A percentile compares a stretch with the other conserved stretches of the same genome.
Conservation (phyloP, 2,113 vertebrate genomes). For the Phalacrocorax carbo region DNA sequence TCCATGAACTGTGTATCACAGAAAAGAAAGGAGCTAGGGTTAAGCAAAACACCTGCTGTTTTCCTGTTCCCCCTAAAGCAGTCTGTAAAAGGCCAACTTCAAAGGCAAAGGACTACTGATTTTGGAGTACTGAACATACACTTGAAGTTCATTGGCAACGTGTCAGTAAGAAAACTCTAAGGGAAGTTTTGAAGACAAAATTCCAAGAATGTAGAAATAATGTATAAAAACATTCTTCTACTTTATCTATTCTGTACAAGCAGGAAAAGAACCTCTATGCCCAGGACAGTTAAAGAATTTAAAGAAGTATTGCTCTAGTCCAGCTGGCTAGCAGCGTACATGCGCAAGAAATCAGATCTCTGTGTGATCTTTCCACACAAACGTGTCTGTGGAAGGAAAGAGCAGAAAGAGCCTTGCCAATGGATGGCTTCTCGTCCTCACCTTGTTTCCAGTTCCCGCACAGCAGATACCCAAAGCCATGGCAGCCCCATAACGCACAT, state of each 20-base stretch:
- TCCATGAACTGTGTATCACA: background rate
- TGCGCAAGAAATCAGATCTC: background rate
- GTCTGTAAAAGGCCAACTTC: background rate
- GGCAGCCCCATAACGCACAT: conserved; percentile 95
- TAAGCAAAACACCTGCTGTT: background rate
- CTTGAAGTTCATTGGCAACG: background rate
- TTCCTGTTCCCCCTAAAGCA: background rate
- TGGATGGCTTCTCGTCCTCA: conserved; percentile 36
- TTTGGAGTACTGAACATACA: background rate
- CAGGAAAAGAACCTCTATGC: background rate
- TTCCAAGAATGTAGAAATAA: background rate
- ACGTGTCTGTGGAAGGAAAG: background rate
- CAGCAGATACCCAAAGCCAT: conserved; percentile 99
- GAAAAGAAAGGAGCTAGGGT: background rate
- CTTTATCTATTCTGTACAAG: background rate
- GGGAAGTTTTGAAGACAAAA: background rate
- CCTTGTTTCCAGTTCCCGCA: conserved; percentile 97
- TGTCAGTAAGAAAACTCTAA: background rate
- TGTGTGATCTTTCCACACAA: background rate
- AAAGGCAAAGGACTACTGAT: background rate
- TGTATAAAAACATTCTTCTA: background rate
- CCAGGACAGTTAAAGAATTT: background rate
- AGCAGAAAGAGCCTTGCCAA: background rate
- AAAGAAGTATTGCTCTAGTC: background rate
- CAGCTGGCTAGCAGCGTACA: background rate